Conservation (phyloP, 2,888 invertebrate genomes). For the Metellina segmentata region DNA sequence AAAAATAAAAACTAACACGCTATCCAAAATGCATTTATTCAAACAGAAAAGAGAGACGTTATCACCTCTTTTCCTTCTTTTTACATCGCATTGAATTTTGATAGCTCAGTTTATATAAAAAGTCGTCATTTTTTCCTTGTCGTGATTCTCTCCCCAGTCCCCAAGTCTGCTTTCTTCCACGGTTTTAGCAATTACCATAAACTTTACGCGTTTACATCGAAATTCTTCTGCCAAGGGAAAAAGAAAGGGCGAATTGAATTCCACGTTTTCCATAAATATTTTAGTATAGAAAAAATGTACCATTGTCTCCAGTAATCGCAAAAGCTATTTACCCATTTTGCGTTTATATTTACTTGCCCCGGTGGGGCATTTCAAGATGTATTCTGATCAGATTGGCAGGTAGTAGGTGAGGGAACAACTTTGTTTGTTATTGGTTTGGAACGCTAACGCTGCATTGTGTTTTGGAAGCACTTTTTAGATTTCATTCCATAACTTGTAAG, state of each 20-base stretch:
- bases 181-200: slow-evolving; percentile 64
- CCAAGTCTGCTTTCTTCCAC: not conserved
- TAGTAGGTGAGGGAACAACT: not conserved
- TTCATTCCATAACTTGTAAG: slow-evolving; percentile 33
- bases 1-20: not conserved
- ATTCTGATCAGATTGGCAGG: not conserved
- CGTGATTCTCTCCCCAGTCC: not conserved
- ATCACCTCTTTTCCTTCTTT: slow-evolving; percentile 4
- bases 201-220: slow-evolving; percentile 61
- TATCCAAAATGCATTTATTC: not conserved
- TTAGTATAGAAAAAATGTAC: slow-evolving; percentile 57
- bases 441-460: too few relatives aligned
- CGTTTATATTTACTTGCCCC: slow-evolving; percentile 29
- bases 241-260: slow-evolving; percentile 24
- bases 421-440: not conserved
- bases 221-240: not conserved
- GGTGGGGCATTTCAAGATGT: slow-evolving; percentile 24
- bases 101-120: slow-evolving; percentile 34
- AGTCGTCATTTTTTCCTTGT: not conserved
- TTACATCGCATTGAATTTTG: slow-evolving; percentile 57
- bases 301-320: slow-evolving; percentile 21
- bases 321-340: slow-evolving; percentile 67
- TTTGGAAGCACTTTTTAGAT: slow-evolving; percentile 38
- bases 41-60: slow-evolving; percentile 20
- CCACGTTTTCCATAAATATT: slow-evolving; percentile 66